Percentiles rank a stretch among this genome's conserved stretches.
Conservation (phyloP, 2,888 invertebrate genomes). For the Cryptus armator region DNA sequence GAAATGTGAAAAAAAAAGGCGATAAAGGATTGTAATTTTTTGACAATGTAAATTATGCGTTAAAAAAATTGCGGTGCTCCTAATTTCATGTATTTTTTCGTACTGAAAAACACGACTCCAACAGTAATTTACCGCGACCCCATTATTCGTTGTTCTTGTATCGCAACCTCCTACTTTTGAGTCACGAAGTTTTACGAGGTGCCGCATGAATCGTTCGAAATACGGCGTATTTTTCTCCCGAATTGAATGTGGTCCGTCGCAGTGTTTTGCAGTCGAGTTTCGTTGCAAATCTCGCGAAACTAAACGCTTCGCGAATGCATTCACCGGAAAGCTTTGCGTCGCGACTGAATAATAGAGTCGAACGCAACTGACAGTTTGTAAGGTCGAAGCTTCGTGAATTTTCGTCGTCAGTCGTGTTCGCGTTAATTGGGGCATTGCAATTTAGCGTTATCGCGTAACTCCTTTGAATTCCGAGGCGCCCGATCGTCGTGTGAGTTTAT, state of each 20-base stretch:
- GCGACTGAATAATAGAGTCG: not conserved
- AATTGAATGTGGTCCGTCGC: not conserved
- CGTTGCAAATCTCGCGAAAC: conserved; percentile 26
- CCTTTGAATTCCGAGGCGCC: conserved; percentile 14
- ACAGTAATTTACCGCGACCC: not conserved
- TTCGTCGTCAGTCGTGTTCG: conserved; percentile 53
- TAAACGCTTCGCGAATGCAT: not conserved
- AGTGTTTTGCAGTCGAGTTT: not conserved
- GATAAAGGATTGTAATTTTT: not conserved
- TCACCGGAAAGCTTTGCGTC: not conserved
- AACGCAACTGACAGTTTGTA: conserved; percentile 9
- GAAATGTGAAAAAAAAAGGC: no score
- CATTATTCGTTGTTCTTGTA: not conserved
- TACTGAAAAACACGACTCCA: not conserved
- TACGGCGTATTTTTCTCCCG: not conserved
- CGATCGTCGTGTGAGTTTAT: no score
- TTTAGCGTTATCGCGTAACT: conserved; percentile 48
- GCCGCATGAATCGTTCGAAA: not conserved
- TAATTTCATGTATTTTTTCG: not conserved
- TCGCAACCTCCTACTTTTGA: conserved; percentile 9
- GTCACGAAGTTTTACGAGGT: not conserved
- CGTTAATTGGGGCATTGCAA: conserved; percentile 71
- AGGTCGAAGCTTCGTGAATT: conserved; percentile 20
- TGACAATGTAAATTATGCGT: not conserved
- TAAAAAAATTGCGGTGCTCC: not conserved